These are phyloP conservation scores for Meiosimyza platycephala DNA, from an alignment of 2,888 invertebrate genomes.

Conservation along the genomic window DNA sequence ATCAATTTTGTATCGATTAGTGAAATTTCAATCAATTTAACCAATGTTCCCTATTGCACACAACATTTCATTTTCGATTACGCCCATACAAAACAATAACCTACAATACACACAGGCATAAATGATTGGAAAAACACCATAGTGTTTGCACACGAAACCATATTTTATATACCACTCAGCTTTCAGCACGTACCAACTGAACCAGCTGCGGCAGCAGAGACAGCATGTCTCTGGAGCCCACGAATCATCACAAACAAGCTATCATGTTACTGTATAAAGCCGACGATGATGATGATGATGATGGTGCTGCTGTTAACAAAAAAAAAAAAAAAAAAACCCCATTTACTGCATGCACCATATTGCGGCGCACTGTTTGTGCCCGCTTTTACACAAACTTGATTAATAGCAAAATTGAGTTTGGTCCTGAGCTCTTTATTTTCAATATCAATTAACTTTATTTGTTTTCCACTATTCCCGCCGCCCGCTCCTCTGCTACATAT, in stretches of 20 bases:
- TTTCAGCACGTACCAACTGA: too few species aligned
- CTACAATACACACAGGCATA: too few species aligned
- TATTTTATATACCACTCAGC: too few species aligned
- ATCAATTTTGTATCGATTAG: too few species aligned
- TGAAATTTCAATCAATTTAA: neutral
- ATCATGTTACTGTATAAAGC: neutral
- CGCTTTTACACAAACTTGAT: slow-evolving; percentile 13
- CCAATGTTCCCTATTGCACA: neutral
- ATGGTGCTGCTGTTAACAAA: neutral
- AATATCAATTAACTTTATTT: slow-evolving; percentile 25
- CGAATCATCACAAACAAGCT: too few species aligned
- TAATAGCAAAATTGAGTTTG: slow-evolving; percentile 14
- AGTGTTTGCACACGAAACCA: too few species aligned
- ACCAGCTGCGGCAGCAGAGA: too few species aligned
- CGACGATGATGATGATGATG: neutral
- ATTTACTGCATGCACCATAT: neutral
- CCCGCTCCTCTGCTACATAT: neutral
- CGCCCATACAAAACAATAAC: neutral
- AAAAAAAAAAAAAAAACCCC: neutral
- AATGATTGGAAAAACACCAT: too few species aligned
- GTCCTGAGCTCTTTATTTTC: neutral
- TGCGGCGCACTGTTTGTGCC: neutral
- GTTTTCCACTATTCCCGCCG: neutral
- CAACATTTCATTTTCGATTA: slow-evolving; percentile 8
- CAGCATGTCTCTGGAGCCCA: too few species aligned